Percentiles rank a stretch among this genome's conserved stretches.
phyloP scores from a whole-genome alignment of 1,140 invertebrate species.

The Habropoda laboriosa region DNA sequence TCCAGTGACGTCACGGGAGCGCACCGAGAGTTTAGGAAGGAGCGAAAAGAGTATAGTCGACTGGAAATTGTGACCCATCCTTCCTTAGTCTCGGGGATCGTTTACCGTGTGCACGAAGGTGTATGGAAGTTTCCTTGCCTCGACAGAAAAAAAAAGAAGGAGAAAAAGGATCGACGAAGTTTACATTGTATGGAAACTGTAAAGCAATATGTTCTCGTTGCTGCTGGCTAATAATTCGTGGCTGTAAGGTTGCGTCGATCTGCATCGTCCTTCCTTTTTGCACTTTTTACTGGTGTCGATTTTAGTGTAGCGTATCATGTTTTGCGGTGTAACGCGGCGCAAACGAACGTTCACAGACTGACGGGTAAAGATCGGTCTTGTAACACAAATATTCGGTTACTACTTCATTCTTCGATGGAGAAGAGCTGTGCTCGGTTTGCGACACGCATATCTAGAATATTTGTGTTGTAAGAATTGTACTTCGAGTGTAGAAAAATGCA shows the following conservation, averaged over 20 bases:
- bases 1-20: slow-evolving; percentile 75
- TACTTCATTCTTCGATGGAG: background rate
- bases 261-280: slow-evolving; percentile 16
- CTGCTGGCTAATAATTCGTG: slow-evolving; percentile 19
- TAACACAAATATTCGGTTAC: slow-evolving; percentile 37
- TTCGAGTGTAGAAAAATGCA: too few relatives aligned
- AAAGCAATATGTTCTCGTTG: slow-evolving; percentile 9
- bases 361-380: slow-evolving; percentile 8
- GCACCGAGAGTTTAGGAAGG: slow-evolving; percentile 51
- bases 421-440: background rate
- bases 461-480: too few relatives aligned
- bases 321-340: slow-evolving; percentile 22
- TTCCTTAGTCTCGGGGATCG: slow-evolving; percentile 23
- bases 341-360: slow-evolving; percentile 18
- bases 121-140: background rate
- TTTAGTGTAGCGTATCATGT: slow-evolving; percentile 43
- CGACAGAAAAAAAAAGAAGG: background rate
- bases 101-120: background rate
- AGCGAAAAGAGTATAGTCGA: slow-evolving; percentile 28
- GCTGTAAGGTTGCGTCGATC: slow-evolving; percentile 1
- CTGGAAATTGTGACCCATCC: slow-evolving; percentile 33
- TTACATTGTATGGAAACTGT: slow-evolving; percentile 9
- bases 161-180: background rate
- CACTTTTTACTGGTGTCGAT: slow-evolving; percentile 30
- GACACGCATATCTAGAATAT: too few relatives aligned